Conservation (phyloP, 2,113 vertebrate genomes). For the Pyrgilauda ruficollis region DNA sequence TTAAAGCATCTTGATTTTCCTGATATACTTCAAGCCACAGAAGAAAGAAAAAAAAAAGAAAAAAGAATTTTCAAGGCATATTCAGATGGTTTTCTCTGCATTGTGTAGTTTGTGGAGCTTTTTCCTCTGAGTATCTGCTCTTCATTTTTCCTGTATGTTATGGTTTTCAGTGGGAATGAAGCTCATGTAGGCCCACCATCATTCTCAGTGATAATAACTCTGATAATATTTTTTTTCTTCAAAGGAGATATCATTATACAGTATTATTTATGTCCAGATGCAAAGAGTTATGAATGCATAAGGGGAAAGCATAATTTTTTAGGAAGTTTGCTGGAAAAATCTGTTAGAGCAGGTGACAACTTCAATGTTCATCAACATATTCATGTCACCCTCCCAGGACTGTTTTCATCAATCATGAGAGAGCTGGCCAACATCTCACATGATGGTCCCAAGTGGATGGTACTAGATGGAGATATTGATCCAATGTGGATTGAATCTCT, state of each 20-base stretch:
- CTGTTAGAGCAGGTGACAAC: background rate
- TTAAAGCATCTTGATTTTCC: slow-evolving; percentile 15
- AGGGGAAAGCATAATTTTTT: background rate
- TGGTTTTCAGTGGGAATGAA: background rate
- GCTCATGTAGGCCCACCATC: background rate
- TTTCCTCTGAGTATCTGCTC: background rate
- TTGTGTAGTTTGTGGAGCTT: background rate
- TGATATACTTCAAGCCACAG: background rate
- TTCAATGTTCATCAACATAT: background rate
- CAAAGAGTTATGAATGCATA: background rate
- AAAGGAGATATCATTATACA: background rate
- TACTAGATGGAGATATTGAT: slow-evolving; percentile 96
- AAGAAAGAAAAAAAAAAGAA: background rate
- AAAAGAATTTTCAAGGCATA: background rate
- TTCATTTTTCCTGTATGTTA: background rate
- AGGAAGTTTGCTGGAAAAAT: background rate
- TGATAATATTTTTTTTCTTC: background rate
- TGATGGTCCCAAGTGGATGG: slow-evolving; percentile 93
- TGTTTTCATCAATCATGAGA: slow-evolving; percentile 93
- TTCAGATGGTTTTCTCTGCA: background rate
- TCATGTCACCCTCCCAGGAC: slow-evolving; percentile 72
- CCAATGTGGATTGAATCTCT: slow-evolving; percentile 99
- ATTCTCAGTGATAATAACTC: background rate
- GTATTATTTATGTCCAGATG: background rate
- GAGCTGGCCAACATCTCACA: slow-evolving; percentile 89